Percentiles rank a stretch among this genome's conserved stretches.
Evolutionary conservation across 2,113 vertebrate species (phyloP).

Genomic region (Gnathonemus longibarbis): DNA sequence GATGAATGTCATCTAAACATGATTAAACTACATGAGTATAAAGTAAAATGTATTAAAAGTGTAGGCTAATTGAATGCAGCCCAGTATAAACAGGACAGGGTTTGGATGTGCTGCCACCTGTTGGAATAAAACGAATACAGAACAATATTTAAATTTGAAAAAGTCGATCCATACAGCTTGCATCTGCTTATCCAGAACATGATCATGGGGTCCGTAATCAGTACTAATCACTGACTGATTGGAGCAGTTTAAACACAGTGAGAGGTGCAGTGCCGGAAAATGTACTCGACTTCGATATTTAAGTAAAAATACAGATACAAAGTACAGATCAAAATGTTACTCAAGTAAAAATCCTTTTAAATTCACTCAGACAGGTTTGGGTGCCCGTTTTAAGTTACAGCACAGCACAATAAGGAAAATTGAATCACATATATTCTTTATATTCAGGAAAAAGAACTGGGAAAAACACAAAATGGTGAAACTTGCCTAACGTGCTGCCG

Average conservation of each 20-base stretch:
- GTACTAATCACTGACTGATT: neutral
- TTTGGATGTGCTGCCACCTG: constrained; percentile 7
- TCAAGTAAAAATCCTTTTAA: neutral
- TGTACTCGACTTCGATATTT: neutral
- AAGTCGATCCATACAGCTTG: neutral
- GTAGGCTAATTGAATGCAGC: neutral
- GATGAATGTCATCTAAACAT: neutral
- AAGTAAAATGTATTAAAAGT: neutral
- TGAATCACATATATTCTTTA: neutral
- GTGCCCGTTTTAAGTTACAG: neutral
- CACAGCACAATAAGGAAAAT: neutral
- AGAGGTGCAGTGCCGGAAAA: neutral
- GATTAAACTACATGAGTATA: neutral
- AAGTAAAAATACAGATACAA: neutral
- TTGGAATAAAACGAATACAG: neutral
- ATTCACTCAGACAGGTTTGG: neutral
- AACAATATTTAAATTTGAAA: neutral
- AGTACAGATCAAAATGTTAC: neutral
- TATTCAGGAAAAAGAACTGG: neutral
- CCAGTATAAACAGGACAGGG: neutral
- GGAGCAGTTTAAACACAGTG: neutral
- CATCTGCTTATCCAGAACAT: neutral
- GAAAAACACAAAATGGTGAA: neutral
- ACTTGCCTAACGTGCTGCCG: neutral
- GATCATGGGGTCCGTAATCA: neutral